Evolutionary conservation across 1,140 invertebrate species (phyloP).

Genomic region (Mamestra configurata): DNA sequence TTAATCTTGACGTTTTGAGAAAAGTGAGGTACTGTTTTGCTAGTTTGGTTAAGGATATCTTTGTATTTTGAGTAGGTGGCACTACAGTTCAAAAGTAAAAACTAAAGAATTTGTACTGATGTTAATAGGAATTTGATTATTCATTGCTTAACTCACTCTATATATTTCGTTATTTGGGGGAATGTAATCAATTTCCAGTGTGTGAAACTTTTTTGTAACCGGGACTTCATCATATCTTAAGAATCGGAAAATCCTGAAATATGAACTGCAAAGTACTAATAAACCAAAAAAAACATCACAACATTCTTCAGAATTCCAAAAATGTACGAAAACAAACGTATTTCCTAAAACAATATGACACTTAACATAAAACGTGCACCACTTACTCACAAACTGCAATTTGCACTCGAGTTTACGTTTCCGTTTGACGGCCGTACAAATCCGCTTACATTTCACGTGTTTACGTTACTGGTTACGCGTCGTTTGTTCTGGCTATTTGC

Average conservation of each 20-base stretch:
- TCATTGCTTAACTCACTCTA: too few species aligned
- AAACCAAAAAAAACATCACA: neutral
- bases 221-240: too few species aligned
- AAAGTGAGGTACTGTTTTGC: neutral
- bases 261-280: neutral
- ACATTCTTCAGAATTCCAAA: neutral
- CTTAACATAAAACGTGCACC: conserved; percentile 31
- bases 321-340: neutral
- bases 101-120: too few species aligned
- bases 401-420: conserved; percentile 43
- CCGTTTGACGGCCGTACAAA: conserved; percentile 47
- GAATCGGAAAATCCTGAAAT: too few species aligned
- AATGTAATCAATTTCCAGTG: too few species aligned
- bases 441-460: conserved; percentile 50
- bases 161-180: too few species aligned
- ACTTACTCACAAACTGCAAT: conserved; percentile 40
- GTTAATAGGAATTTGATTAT: too few species aligned
- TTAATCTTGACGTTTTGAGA: neutral
- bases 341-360: conserved; percentile 22
- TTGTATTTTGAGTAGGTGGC: too few species aligned
- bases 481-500: conserved; percentile 42
- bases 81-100: too few species aligned
- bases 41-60: too few species aligned
- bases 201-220: too few species aligned
- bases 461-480: conserved; percentile 41